phyloP scores from a whole-genome alignment of 1,140 invertebrate species.

The Schlechtendalia chinensis region DNA sequence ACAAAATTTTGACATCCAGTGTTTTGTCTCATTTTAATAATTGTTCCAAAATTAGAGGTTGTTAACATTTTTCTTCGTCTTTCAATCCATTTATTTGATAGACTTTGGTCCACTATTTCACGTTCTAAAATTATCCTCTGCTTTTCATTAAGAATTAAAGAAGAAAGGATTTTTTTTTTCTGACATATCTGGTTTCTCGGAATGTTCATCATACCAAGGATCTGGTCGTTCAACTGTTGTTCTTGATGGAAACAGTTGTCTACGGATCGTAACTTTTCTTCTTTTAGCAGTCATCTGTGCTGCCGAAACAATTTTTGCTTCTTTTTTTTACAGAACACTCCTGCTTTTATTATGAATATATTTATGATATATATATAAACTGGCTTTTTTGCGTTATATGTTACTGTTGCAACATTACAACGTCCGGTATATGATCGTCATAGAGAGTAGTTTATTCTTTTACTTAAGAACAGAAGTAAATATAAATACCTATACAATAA shows the following conservation, averaged over 20 bases:
- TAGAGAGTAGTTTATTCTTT: background rate
- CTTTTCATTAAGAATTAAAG: background rate
- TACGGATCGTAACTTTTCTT: background rate
- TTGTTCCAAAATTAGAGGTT: background rate
- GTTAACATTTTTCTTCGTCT: background rate
- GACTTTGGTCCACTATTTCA: no score
- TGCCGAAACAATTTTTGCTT: no score
- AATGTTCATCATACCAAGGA: background rate
- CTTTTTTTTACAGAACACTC: no score
- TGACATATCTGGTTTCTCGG: no score
- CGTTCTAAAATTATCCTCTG: no score
- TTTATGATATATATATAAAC: no score
- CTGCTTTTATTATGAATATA: no score
- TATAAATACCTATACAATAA: background rate
- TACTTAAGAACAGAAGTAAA: no score
- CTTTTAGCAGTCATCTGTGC: background rate
- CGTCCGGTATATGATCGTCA: background rate
- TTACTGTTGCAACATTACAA: constrained; percentile 1
- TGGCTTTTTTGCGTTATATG: no score
- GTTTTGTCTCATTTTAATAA: constrained; percentile 4
- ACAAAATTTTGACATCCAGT: background rate
- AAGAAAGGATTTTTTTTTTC: background rate
- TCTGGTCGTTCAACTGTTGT: background rate
- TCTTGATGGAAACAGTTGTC: background rate
- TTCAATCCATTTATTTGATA: background rate